These are phyloP conservation scores for Sebastes variabilis DNA, from an alignment of 2,797 vertebrate genomes.

Conservation along the genomic window DNA sequence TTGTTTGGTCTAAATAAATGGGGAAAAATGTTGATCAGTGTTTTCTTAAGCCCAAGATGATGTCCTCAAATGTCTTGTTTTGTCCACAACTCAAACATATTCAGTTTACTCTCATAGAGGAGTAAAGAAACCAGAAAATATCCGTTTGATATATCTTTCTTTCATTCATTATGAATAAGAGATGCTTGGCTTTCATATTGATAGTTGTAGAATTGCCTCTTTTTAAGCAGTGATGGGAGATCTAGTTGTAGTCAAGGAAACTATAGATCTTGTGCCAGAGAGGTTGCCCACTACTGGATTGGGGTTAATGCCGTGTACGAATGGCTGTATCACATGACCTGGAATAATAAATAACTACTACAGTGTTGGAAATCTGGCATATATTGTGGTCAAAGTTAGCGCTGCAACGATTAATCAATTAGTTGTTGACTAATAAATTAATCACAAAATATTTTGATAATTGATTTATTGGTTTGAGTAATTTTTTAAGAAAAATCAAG, in stretches of 20 bases:
- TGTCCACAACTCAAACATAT: too few species aligned
- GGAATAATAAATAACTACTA: not conserved
- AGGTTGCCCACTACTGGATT: not conserved
- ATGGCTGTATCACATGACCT: not conserved
- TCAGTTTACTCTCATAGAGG: too few species aligned
- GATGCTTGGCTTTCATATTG: not conserved
- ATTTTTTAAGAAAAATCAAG: too few species aligned
- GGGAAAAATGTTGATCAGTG: fast-evolving
- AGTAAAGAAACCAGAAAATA: not conserved
- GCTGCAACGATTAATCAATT: too few species aligned
- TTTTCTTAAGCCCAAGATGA: too few species aligned
- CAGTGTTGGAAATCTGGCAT: not conserved
- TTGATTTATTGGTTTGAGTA: fast-evolving
- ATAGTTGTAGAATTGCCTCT: not conserved
- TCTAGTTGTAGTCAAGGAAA: not conserved
- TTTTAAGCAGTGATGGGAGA: not conserved
- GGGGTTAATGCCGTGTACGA: not conserved
- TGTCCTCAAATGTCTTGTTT: too few species aligned
- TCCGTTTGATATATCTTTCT: not conserved
- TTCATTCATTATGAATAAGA: not conserved
- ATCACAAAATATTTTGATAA: too few species aligned
- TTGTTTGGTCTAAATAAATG: too few species aligned
- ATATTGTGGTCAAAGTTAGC: not conserved
- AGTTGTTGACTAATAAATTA: too few species aligned
- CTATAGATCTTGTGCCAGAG: not conserved